phyloP scores from a whole-genome alignment of 2,888 invertebrate genomes.

The Therioaphis trifolii region DNA sequence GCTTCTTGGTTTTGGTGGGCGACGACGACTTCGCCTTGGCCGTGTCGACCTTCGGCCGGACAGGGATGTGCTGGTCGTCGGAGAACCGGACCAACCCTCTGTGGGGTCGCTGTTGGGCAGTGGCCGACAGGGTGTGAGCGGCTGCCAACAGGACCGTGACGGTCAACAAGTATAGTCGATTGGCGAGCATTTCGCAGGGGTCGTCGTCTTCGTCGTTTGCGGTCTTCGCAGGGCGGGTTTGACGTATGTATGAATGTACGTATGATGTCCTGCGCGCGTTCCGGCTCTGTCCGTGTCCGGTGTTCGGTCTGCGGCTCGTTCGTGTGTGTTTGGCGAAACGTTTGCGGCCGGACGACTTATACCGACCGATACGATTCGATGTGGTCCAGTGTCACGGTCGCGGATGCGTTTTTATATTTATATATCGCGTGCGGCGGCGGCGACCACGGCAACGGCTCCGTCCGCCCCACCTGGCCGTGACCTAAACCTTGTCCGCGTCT shows the following conservation, averaged over 20 bases:
- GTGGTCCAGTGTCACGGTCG: conserved; percentile 63
- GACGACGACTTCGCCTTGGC: conserved; percentile 26
- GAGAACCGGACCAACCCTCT: conserved; percentile 46
- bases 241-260: too few species aligned
- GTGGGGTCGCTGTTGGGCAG: neutral
- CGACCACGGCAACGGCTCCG: neutral
- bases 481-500: conserved; percentile 54
- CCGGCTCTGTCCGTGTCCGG: neutral
- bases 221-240: too few species aligned
- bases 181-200: conserved; percentile 4
- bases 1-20: conserved; percentile 46
- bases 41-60: neutral
- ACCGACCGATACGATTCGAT: conserved; percentile 54
- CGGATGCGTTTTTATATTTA: conserved; percentile 59
- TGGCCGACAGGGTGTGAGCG: conserved; percentile 4
- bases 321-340: conserved; percentile 10
- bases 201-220: too few species aligned
- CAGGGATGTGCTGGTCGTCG: conserved; percentile 35
- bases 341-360: neutral
- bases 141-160: conserved; percentile 20
- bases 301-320: neutral
- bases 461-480: conserved; percentile 59
- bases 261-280: neutral
- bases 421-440: conserved; percentile 33
- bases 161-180: conserved; percentile 20